Evolutionary conservation across 92 coral and sea anemone species (phyloP), one percentile per base, ranked within the genome.

Genomic region (Scolanthus callimorphus): DNA sequence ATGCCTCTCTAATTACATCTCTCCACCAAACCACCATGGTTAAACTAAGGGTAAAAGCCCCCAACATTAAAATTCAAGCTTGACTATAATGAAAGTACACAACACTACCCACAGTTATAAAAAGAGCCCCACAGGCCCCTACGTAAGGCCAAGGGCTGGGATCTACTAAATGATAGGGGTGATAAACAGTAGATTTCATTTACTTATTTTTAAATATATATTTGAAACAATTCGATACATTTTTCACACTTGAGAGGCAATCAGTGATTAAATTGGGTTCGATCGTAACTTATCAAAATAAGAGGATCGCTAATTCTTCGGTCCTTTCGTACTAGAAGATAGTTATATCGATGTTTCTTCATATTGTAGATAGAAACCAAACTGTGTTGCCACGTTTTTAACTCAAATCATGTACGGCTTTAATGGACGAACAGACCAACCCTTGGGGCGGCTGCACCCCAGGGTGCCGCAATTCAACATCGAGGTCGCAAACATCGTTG

Each of bases 371-470:
- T 85, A 85, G 94, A 85, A 85, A 85, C 95, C 89, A 63, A 81
- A 69, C 95, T 86, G 95, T 71, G 74, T 86, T 59, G 74, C 95
- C 74, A 70, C 95, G 95, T 63, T 81, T 53, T 86, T 55, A 86
- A 86, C 95, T 86, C 95, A 86, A 86, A 86, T 86, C 95, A 86
- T 86, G 95, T 86, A 86, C 81, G 84, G 85, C 71, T 81, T 86
- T 86, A 76, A 81, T 81, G 95, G 95, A 65, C 88, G 95, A 86
- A 86, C 95, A 86, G 88, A 55, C 95, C 95, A 76, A 86, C 95
- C 95, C 85, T 86, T 76, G 78, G 80, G 73, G 94, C 79, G 88
- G 81, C 94, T 85, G 76, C 94, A 74, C 84, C 88, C 88, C 80
- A 80, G 94, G 94, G 68, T 64, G 74, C 84, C 83, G 76, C 88